These are phyloP conservation scores for Cladopsammia gracilis DNA, from an alignment of 64 coral and sea anemone genomes.

Conservation along the genomic window DNA sequence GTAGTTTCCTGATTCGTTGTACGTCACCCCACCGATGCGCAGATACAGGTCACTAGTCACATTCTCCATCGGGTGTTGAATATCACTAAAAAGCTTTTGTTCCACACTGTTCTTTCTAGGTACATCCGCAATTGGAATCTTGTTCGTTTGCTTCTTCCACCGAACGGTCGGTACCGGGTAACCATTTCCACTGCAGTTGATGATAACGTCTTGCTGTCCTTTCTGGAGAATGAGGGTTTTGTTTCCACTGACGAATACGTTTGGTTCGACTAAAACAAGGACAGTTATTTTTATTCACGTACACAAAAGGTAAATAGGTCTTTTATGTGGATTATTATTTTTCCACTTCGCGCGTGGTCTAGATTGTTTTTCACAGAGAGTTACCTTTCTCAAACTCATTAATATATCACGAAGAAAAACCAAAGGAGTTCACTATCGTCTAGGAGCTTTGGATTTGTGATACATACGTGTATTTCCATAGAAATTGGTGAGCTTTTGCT, in stretches of 20 bases:
- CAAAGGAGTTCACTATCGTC: too few relatives aligned
- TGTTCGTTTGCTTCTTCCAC: constrained; percentile 16
- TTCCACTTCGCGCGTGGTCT: too few relatives aligned
- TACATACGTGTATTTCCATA: too few relatives aligned
- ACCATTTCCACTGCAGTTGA: constrained; percentile 48
- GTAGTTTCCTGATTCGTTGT: constrained; percentile 71
- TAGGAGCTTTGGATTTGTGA: too few relatives aligned
- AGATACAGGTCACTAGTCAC: constrained; percentile 54
- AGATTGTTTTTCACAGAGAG: too few relatives aligned
- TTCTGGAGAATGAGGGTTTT: not conserved
- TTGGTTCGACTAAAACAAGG: not conserved
- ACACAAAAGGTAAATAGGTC: too few relatives aligned
- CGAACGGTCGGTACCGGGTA: constrained; percentile 11
- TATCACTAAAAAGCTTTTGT: constrained; percentile 24
- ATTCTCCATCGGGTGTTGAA: constrained; percentile 18
- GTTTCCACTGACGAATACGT: not conserved
- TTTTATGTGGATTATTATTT: too few relatives aligned
- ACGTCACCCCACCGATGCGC: constrained; percentile 60
- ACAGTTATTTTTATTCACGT: too few relatives aligned
- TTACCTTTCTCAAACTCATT: too few relatives aligned
- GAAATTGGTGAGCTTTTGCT: too few relatives aligned
- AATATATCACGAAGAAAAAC: too few relatives aligned
- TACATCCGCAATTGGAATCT: not conserved
- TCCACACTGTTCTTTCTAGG: not conserved
- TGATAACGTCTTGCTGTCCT: constrained; percentile 28